A percentile compares a stretch with the other conserved stretches of the same genome.
phyloP scores from a whole-genome alignment of 2,888 invertebrate species.

The Crocallis elinguaria region DNA sequence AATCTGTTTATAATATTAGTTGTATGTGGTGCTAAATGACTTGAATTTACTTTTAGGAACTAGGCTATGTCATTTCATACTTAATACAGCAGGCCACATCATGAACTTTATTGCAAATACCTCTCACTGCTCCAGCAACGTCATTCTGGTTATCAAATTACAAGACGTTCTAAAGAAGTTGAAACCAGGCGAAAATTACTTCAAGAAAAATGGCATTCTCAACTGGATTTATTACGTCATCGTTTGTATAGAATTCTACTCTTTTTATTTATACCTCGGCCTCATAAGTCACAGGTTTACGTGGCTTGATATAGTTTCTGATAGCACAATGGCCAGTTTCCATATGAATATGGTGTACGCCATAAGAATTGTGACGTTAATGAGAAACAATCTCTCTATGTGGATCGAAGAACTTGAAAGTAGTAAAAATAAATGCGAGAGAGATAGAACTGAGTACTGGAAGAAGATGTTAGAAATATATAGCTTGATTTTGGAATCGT shows the following conservation, averaged over 20 bases:
- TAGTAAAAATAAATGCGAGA: background rate
- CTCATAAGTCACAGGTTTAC: background rate
- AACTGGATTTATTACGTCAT: slow-evolving; percentile 3
- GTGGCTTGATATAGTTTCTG: background rate
- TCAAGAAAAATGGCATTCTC: background rate
- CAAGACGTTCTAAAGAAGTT: slow-evolving; percentile 5
- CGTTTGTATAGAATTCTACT: background rate
- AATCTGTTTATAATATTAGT: too few species aligned
- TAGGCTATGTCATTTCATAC: background rate
- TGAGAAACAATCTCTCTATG: background rate
- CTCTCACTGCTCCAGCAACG: slow-evolving; percentile 1
- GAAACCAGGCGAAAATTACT: background rate
- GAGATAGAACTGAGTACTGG: slow-evolving; percentile 2
- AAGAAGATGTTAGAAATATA: slow-evolving; percentile 17
- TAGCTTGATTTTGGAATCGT: slow-evolving; percentile 10
- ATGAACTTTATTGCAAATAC: background rate
- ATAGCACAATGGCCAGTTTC: background rate
- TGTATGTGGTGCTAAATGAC: too few species aligned
- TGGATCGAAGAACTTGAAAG: slow-evolving; percentile 9
- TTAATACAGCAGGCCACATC: background rate
- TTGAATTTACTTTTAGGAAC: too few species aligned
- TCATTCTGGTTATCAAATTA: slow-evolving; percentile 9
- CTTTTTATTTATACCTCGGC: background rate
- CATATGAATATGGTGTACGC: slow-evolving; percentile 10
- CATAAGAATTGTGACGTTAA: slow-evolving; percentile 8